Evolutionary conservation across 1,140 invertebrate genomes (phyloP), one percentile per base, ranked within the genome.

Genomic region (Drosophila ananassae): DNA sequence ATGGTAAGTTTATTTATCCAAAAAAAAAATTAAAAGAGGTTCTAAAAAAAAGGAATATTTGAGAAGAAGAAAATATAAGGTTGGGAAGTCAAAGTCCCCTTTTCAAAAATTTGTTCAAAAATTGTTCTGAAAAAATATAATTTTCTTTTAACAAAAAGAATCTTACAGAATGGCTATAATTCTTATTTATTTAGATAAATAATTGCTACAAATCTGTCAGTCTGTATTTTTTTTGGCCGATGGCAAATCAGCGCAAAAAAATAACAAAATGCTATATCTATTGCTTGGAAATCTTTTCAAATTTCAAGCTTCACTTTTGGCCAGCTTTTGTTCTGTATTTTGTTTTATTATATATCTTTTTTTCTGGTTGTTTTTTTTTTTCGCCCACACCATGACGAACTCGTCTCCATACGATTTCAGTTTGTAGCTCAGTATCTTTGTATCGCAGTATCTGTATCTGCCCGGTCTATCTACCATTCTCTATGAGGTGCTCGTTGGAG

Each of bases 151-250:
- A 37, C 4, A 67, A 28, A 3, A 47, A 17, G 25, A 28, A 7
- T 28, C 2, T 6, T 28, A 7, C 17, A 32, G 17, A 17, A 17
- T 17, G 17, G 17, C 17, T 17, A 10, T 41, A 69, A 67, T 48
- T 56, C 21, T 12, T 21, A 69, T 69, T 69, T 68, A 41, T 34
- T 56, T 37, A 1, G n/a, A 68, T 69, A 69, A 69, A 83, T 83
- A 83, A 83, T 79, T 76, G 80, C 80, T 59, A 80, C 80, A 84
- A 83, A 83, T 83, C 72, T 84, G 76, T 83, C 73, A 83, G 76
- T 46, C 63, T 56, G 67, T 63, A 64, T 59, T 48, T 17, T 6
- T 28, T 5, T 28, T 32, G 12, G 66, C 73, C 62, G 67, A 72
- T 67, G 77, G 78, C 66, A 59, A 73, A 64, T 28, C n/a, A 53